Base-by-base conservation (phyloP, 1,140 invertebrate species). In the Trachymyrmex cornetzi region DNA sequence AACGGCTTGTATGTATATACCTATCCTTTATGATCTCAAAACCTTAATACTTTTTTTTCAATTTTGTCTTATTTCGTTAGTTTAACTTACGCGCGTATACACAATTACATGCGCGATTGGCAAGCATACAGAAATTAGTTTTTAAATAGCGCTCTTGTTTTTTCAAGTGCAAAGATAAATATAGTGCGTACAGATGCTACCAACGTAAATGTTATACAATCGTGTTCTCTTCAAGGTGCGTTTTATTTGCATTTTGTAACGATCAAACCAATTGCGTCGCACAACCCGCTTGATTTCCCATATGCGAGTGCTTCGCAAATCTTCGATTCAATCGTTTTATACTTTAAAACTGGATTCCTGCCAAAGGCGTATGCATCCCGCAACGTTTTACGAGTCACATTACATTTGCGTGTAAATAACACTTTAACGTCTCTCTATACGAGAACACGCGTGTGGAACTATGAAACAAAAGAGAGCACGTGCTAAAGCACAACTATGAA, bases 141-240 rank as follows among this genome's bases (percentile, higher is more conserved):
- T 90, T 91, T 88, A 91, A 80, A 88, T 86, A 91, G 86, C 86
- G 64, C 59, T 79, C 72, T 90, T 86, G 88, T 88, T 88, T 90
- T 88, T 84, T 84, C 89, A 91, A 90, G 87, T 85, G 77, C 34
- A 71, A 59, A 24, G 30, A 22, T 77, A 90, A 90, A 91, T 85
- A 91, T 71, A 88, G 30, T 57, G 85, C 66, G 22, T 24, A 22
- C 24, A 67, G 7, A 66, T 79, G 44, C 14, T 55, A 30, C 55
- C 16, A 50, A 75, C 38, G 38, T 48, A 61, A 44, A 4, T 38
- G 24, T 44, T 44, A 44, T 57, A 57, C 53, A 48, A 0, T 16
- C 14, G 53, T 27, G 34, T 14, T 61, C 24, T n/a, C 24, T 44
- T 22, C 55, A 38, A 81, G 14, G 30, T 34, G 57, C n/a, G 14